Conservation (phyloP, 2,113 vertebrate genomes). For the Dipodomys ordii region DNA sequence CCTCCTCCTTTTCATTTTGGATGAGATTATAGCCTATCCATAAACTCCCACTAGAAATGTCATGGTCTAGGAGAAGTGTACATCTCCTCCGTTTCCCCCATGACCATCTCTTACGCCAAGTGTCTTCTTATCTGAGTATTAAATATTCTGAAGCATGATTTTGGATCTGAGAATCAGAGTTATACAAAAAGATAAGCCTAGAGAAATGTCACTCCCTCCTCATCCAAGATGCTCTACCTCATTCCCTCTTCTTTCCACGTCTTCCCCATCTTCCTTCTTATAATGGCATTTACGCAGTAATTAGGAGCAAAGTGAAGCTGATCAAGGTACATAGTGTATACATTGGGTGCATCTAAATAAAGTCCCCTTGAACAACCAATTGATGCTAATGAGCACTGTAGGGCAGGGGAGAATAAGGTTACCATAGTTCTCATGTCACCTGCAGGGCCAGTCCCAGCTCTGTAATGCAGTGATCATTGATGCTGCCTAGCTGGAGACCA, state of each 20-base stretch:
- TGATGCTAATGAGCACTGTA: no score
- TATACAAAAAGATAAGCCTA: not conserved
- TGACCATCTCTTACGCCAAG: accelerated
- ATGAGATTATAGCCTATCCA: not conserved
- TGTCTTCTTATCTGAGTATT: not conserved
- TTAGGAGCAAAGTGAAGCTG: no score
- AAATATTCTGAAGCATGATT: not conserved
- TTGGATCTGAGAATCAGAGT: not conserved
- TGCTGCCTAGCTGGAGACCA: not conserved
- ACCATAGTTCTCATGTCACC: not conserved
- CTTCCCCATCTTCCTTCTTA: no score
- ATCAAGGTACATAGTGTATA: no score
- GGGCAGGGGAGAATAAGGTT: no score
- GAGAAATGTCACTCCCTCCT: not conserved
- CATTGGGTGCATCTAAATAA: no score
- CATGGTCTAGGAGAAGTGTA: not conserved
- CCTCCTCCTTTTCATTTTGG: not conserved
- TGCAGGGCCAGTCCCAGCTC: not conserved
- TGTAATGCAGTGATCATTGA: not conserved
- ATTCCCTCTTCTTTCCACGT: not conserved
- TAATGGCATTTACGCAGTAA: no score
- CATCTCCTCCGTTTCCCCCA: accelerated
- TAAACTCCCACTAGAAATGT: not conserved
- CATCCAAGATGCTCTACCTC: not conserved
- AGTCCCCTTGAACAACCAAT: no score